Evolutionary conservation across 2,888 invertebrate genomes (phyloP).

Genomic region (Pandemis corylana): DNA sequence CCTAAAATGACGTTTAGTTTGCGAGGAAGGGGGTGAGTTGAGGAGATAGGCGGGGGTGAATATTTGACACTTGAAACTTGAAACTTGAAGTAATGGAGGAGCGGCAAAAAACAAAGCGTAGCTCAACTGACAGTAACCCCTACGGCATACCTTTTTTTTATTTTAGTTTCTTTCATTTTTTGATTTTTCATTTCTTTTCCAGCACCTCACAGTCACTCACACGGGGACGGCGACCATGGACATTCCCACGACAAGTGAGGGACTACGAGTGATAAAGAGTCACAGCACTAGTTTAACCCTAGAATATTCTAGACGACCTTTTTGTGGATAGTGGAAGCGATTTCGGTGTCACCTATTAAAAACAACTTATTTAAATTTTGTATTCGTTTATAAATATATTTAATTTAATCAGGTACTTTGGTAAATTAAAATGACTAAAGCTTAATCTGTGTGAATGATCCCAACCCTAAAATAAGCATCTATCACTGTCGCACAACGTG

Average conservation of each 20-base stretch:
- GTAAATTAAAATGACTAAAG: background rate
- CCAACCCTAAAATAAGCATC: background rate
- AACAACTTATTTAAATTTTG: background rate
- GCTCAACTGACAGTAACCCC: no score
- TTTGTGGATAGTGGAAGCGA: background rate
- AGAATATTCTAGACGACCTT: background rate
- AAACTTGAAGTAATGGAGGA: no score
- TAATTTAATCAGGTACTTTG: no score
- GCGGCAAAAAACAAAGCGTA: no score
- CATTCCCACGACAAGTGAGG: constrained; percentile 50
- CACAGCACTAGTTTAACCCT: background rate
- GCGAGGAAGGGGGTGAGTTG: no score
- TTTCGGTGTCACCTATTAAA: background rate
- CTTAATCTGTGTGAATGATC: no score
- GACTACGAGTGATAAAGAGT: background rate
- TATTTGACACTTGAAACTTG: no score
- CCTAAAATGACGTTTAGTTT: no score
- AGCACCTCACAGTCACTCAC: constrained; percentile 70
- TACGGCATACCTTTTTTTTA: no score
- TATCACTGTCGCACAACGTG: background rate
- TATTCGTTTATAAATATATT: background rate
- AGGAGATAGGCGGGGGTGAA: no score
- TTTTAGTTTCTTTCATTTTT: background rate
- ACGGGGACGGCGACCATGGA: constrained; percentile 46
- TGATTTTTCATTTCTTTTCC: constrained; percentile 48